Conservation (phyloP, 2,888 invertebrate species). For the Dichetophora obliterata region DNA sequence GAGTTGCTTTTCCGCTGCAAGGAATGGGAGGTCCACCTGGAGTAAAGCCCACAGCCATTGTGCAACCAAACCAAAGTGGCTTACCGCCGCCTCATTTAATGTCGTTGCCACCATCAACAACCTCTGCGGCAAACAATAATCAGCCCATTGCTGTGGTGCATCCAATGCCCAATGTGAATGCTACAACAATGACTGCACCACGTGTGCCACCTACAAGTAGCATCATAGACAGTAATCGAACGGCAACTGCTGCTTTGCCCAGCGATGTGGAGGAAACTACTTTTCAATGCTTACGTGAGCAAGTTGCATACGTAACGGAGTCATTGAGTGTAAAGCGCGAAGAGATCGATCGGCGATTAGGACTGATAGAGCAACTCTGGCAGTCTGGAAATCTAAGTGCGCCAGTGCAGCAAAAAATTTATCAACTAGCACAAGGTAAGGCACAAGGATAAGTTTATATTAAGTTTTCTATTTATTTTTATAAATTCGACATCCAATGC, state of each 20-base stretch:
- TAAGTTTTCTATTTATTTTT: not conserved
- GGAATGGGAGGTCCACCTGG: slow-evolving; percentile 46
- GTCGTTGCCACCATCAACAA: slow-evolving; percentile 47
- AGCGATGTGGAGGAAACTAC: slow-evolving; percentile 50
- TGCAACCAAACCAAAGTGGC: slow-evolving; percentile 55
- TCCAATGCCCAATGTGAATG: slow-evolving; percentile 53
- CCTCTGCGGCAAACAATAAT: slow-evolving; percentile 41
- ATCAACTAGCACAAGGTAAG: slow-evolving; percentile 57
- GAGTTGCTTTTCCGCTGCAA: slow-evolving; percentile 66
- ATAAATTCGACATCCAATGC: not conserved
- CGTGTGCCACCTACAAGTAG: slow-evolving; percentile 25
- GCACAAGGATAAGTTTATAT: not conserved
- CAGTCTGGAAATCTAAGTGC: slow-evolving; percentile 54
- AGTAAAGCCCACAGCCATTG: slow-evolving; percentile 60
- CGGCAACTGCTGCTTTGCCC: slow-evolving; percentile 47
- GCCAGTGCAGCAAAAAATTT: slow-evolving; percentile 56
- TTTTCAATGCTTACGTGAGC: slow-evolving; percentile 52
- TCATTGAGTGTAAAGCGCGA: slow-evolving; percentile 54
- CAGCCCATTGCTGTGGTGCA: slow-evolving; percentile 60
- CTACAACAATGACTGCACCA: not conserved
- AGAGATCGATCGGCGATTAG: slow-evolving; percentile 57
- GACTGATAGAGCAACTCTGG: slow-evolving; percentile 59
- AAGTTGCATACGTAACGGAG: slow-evolving; percentile 52
- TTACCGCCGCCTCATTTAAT: slow-evolving; percentile 44
- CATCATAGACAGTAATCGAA: slow-evolving; percentile 19